phyloP scores from a whole-genome alignment of 2,888 invertebrate genomes.

The Heteromurus nitidus region DNA sequence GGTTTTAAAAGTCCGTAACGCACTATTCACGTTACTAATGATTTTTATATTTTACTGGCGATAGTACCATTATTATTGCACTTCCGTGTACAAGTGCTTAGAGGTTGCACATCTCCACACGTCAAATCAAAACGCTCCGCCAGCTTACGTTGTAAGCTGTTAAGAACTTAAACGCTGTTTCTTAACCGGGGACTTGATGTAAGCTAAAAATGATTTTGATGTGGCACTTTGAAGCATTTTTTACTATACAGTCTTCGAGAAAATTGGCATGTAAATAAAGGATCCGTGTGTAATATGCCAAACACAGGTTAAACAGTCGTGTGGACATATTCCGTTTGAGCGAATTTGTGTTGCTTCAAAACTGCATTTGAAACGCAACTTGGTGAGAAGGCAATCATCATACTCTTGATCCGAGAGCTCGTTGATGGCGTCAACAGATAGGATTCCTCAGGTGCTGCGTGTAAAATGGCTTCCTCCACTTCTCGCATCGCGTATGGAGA shows the following conservation, averaged over 20 bases:
- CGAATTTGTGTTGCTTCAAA: slow-evolving; percentile 70
- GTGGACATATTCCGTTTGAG: slow-evolving; percentile 54
- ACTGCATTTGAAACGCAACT: slow-evolving; percentile 70
- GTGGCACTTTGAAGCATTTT: slow-evolving; percentile 50
- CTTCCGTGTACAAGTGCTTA: too few species aligned
- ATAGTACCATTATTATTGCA: too few species aligned
- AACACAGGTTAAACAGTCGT: slow-evolving; percentile 48
- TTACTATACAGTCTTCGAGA: slow-evolving; percentile 47
- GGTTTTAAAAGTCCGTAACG: not conserved
- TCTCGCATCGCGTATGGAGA: slow-evolving; percentile 72
- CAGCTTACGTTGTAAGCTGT: slow-evolving; percentile 19
- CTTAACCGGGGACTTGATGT: not conserved
- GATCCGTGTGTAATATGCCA: not conserved
- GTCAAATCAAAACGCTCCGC: slow-evolving; percentile 12
- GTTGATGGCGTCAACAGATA: slow-evolving; percentile 71
- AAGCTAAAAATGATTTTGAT: not conserved
- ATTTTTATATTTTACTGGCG: too few species aligned
- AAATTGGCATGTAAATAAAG: slow-evolving; percentile 38
- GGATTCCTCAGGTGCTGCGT: slow-evolving; percentile 63
- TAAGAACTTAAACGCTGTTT: slow-evolving; percentile 9
- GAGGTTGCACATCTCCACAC: too few species aligned
- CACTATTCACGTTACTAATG: not conserved
- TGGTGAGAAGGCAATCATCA: slow-evolving; percentile 73
- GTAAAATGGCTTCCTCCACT: slow-evolving; percentile 71
- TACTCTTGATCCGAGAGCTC: slow-evolving; percentile 71